phyloP scores from a whole-genome alignment of 2,888 invertebrate species.

The Esperia sulphurella region DNA sequence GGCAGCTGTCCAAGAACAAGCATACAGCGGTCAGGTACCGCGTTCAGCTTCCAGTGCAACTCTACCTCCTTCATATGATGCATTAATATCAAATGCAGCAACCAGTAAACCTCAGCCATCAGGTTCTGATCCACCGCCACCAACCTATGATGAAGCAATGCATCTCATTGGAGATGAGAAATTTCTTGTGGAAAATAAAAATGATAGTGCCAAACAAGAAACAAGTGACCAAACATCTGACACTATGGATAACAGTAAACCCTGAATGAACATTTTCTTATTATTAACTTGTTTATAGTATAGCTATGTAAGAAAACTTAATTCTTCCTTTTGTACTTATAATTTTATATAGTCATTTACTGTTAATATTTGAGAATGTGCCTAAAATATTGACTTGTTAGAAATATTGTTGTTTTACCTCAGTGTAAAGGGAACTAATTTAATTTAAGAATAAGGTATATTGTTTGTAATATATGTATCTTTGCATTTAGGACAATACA shows the following conservation, averaged over 20 bases:
- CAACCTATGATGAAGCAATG: slow-evolving; percentile 83
- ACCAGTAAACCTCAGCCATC: slow-evolving; percentile 65
- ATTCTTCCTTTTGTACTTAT: slow-evolving; percentile 73
- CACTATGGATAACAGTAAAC: slow-evolving; percentile 54
- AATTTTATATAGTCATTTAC: slow-evolving; percentile 49
- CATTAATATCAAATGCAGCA: slow-evolving; percentile 66
- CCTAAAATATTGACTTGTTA: slow-evolving; percentile 66
- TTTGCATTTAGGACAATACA: background rate
- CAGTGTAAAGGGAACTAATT: background rate
- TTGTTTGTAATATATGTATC: background rate
- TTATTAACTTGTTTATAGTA: slow-evolving; percentile 27
- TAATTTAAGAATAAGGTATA: background rate
- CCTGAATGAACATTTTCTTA: slow-evolving; percentile 36
- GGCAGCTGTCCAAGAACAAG: slow-evolving; percentile 77
- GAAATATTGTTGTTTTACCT: slow-evolving; percentile 31
- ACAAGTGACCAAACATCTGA: slow-evolving; percentile 49
- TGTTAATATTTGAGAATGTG: slow-evolving; percentile 64
- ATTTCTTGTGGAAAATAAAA: slow-evolving; percentile 41
- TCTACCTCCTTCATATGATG: slow-evolving; percentile 82
- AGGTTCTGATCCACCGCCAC: slow-evolving; percentile 79
- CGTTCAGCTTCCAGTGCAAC: slow-evolving; percentile 79
- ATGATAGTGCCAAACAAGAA: slow-evolving; percentile 61
- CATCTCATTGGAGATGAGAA: slow-evolving; percentile 73
- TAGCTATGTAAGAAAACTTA: slow-evolving; percentile 57
- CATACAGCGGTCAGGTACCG: slow-evolving; percentile 71